Evolutionary conservation across 2,888 invertebrate genomes (phyloP).

Genomic region (Harpagoxenus sublaevis): DNA sequence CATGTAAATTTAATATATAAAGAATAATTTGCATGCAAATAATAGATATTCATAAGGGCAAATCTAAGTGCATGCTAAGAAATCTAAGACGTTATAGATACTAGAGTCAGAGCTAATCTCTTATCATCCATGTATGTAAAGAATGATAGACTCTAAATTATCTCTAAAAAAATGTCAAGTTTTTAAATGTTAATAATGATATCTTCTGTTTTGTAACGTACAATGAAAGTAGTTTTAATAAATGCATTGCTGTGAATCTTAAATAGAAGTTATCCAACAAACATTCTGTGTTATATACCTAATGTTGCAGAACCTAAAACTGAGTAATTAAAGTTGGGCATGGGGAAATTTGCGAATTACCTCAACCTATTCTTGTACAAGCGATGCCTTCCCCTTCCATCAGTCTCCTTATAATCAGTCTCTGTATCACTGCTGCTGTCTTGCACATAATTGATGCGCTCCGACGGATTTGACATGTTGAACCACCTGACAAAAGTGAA

Average conservation of each 20-base stretch:
- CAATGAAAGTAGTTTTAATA: not conserved
- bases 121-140: not conserved
- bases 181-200: not conserved
- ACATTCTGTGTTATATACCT: not conserved
- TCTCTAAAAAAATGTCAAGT: not conserved
- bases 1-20: constrained; percentile 16
- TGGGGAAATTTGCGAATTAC: constrained; percentile 83
- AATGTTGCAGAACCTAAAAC: not conserved
- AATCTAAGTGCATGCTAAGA: constrained; percentile 69
- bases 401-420: constrained; percentile 91
- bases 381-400: constrained; percentile 89
- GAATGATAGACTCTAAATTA: not conserved
- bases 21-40: constrained; percentile 67
- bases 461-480: constrained; percentile 84
- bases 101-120: not conserved
- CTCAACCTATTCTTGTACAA: constrained; percentile 91
- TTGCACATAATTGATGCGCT: constrained; percentile 85
- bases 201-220: not conserved
- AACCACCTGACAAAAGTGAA: constrained; percentile 79
- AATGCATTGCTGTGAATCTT: constrained; percentile 17
- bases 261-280: constrained; percentile 18
- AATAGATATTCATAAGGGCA: constrained; percentile 62
- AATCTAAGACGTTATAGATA: constrained; percentile 22
- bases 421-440: constrained; percentile 95
- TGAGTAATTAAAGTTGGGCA: not conserved